Evolutionary conservation across 1,140 invertebrate genomes (phyloP), one percentile per base, ranked within the genome.

Genomic region (Carcinoscorpius rotundicauda): DNA sequence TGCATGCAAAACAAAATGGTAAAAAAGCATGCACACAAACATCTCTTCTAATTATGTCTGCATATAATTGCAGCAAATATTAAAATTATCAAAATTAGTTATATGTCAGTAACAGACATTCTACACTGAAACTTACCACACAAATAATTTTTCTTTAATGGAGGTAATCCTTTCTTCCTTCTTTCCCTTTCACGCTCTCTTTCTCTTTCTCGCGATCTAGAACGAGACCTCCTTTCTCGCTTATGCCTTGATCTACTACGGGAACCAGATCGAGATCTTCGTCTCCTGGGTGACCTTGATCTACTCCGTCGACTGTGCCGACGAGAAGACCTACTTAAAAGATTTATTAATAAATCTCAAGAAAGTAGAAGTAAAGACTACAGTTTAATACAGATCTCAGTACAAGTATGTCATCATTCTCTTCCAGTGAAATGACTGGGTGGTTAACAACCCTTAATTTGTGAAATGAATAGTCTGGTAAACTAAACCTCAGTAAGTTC

Each of bases 61-160:
- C 2, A 29, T 29, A 29, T 29, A 29, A 29, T 29, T 29, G 29
- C 2, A 29, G 29, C 29, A 29, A 29, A 29, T 29, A 29, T 29
- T 29, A 29, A 29, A 29, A 29, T 29, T 0, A 29, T 29, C 29
- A 29, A 55, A 55, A 55, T 55, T 66, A 4, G 71, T 72, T 56
- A 73, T 52, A 65, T 62, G 66, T n/a, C 63, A 55, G n/a, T 8
- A n/a, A 6, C n/a, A n/a, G n/a, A 8, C n/a, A 55, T 1, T 55
- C 6, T 8, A 55, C n/a, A 55, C 6, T 55, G 53, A 64, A 51
- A 68, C 72, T 72, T 73, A 79, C 78, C 72, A 70, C 75, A 76
- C 5, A 80, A 78, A 79, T 91, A 86, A 66, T 94, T 89, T 72
- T 88, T 88, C 73, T 89, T 87, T 57, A 94, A 83, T 0, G 87